A percentile compares a stretch with the other conserved stretches of the same genome.
Conservation (phyloP, 2,888 invertebrate species). For the Chaetoderma sp. region DNA sequence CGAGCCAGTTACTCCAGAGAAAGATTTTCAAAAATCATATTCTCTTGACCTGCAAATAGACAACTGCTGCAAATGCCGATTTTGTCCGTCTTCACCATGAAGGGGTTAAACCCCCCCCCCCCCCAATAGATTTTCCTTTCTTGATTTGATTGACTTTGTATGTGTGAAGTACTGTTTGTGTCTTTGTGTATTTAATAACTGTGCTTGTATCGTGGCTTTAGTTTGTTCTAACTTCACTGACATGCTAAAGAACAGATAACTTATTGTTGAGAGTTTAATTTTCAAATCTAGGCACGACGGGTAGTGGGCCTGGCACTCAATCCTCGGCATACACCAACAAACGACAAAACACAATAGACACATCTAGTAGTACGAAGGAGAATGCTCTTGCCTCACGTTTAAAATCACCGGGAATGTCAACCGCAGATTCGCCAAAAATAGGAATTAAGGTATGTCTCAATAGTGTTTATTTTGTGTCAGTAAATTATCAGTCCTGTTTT, state of each 20-base stretch:
- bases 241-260: no score
- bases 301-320: no score
- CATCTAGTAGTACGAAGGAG: slow-evolving; percentile 54
- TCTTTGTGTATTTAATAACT: neutral
- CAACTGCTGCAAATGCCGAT: no score
- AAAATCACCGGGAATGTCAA: slow-evolving; percentile 49
- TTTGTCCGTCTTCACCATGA: no score
- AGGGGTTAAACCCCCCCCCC: no score
- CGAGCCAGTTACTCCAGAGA: no score
- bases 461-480: neutral
- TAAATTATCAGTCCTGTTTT: no score
- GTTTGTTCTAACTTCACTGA: neutral
- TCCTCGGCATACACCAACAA: slow-evolving; percentile 47
- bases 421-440: slow-evolving; percentile 58
- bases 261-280: no score
- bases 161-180: neutral
- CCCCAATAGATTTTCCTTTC: neutral
- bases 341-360: slow-evolving; percentile 52
- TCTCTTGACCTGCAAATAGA: no score
- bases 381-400: slow-evolving; percentile 55
- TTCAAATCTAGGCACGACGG: no score
- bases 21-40: no score
- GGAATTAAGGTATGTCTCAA: neutral
- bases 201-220: neutral
- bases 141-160: neutral